Base-by-base conservation (phyloP, 2,888 invertebrate species). In the Pemphredon lugubris region DNA sequence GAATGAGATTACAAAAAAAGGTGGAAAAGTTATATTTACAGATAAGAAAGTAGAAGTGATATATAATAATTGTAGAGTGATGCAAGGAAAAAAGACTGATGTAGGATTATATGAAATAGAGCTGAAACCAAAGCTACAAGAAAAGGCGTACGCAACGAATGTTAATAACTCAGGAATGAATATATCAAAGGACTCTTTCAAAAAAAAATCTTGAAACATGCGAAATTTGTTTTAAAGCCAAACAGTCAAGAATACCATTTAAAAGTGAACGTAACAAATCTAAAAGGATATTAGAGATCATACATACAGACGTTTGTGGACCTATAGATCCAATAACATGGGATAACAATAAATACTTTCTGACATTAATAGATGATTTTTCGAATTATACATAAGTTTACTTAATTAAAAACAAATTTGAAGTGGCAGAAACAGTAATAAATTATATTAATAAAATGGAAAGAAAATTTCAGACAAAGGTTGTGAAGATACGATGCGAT, bases 231-330 rank as follows among this genome's bases (percentile, higher is more conserved):
- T 30, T 67, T 0, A 54, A 69, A 37, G 73, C 78, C n/a, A 83
- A 79, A 40, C 70, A 75, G 32, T 63, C 66, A 2, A 63, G 54
- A 16, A 13, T 23, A 1, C 2, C 47, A n/a, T 68, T 71, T 30
- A 20, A 57, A n/a, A 16, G 63, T 2, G 20, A 16, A 45, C 54
- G 75, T 23, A 32, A 14, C 5, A 68, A 77, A 42, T 73, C 77
- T 13, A 70, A 5, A 30, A 59, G 67, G 16, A 71, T 74, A 6
- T 20, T 77, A 11, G 44, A 76, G 51, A 40, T 82, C 14, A 53
- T 83, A 11, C 79, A 83, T 40, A 78, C 73, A n/a, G 83, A 83
- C 47, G 11, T 83, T 1, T 65, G 59, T 34, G 83, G 79, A 13
- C 77, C 80, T 6, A 65, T 84, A 11, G 68, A 45, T 3, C 78